Evolutionary conservation across 2,888 invertebrate species (phyloP), one percentile per base, ranked within the genome.

Genomic region (Stramonita haemastoma): DNA sequence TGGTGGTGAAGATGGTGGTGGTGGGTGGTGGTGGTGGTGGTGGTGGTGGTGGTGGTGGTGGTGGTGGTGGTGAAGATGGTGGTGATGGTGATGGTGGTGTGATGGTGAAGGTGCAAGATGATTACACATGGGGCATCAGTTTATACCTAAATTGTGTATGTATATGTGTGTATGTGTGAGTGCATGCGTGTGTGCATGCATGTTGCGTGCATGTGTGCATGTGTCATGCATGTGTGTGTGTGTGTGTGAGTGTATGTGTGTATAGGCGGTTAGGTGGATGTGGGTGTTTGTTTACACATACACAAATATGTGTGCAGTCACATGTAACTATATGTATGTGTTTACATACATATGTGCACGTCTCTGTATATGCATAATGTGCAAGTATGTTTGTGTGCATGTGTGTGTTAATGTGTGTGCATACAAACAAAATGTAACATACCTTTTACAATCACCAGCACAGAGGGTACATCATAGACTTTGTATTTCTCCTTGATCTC

Each of bases 371-470:
- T 26, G 22, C 26, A 46, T 5, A 46, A 46, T 8, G 46, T 46
- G 46, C 46, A 46, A 5, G 73, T n/a, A n/a, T 73, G 73, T 73
- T 22, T 73, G 73, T n/a, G n/a, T 26, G 73, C 11, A 11, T 73
- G n/a, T 73, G 22, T 73, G 73, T 29, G n/a, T n/a, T 6, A 73
- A 5, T n/a, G 73, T 26, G n/a, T n/a, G n/a, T 26, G n/a, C 26
- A 83, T 36, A 46, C 36, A 83, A 19, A 83, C 81, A 36, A 2
- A 36, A 0, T 19, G 2, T 46, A 46, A 46, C 46, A 11, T 87
- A 87, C 87, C 87, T 87, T 87, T 79, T 32, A 60, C 57, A 87
- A 87, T 79, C 13, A 87, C 56, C 57, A 87, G 79, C n/a, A 87
- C 87, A 22, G 81, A 77, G 13, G 87, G 87, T 17, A 81, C 11